Base-by-base conservation (phyloP, 2,113 vertebrate genomes). In the Paramisgurnus dabryanus region DNA sequence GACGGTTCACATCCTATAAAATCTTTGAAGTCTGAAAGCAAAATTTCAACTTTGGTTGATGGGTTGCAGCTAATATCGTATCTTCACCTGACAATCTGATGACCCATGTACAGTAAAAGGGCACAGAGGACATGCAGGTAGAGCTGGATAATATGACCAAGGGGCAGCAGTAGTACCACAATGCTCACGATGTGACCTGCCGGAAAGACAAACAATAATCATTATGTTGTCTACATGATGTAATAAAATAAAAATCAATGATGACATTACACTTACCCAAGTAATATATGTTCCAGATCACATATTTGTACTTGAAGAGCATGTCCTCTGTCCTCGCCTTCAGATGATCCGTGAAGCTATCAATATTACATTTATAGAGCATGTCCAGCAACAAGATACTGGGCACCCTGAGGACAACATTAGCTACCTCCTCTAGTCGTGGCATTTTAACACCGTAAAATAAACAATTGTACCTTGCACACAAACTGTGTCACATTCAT, bases 281-380 rank as follows among this genome's bases (percentile, higher is more conserved):
- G 65, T 94, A 94, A 85, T 92, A 95, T 82, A 91, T 82, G 71
- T 93, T 92, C 89, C 93, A 94, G 87, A 94, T 88, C 47, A 95
- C 89, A 76, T 93, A 93, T 78, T 92, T 91, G 81, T 93, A 91
- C 60, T 90, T 92, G 75, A 94, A 92, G n/a, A 93, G 87, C 88
- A 93, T 85, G 80, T 92, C 92, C 77, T 92, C 93, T 1, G 91
- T 91, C 68, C 89, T 90, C 40, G 92, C 93, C 65, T 82, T 91
- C 41, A 94, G 89, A 68, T 93, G 89, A 61, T 94, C 92, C 0
- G 89, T 93, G 6, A 94, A 82, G 57, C 90, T 91, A 45, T 93
- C 91, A 3, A 93, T 84, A 81, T 96, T 94, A 91, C 92, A 95
- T 86, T 93, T 95, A 73, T 95, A 95, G 3, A 95, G 90, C 87